Evolutionary conservation across 2,888 invertebrate genomes (phyloP), one percentile per base, ranked within the genome.

Genomic region (Pterobdella sp.): DNA sequence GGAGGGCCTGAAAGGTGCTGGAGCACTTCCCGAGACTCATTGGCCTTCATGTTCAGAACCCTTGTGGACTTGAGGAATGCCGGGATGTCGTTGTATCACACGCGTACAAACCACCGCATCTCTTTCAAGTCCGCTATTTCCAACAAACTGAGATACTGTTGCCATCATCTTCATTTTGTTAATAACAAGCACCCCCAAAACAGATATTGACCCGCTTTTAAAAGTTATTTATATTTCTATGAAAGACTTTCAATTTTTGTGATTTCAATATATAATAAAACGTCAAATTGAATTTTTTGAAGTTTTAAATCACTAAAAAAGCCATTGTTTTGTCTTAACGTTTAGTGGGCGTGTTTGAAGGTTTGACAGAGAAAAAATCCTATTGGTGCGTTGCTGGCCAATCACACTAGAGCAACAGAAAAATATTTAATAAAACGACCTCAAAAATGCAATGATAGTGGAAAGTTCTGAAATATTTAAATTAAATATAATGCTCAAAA

Each of bases 101-200:
- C 63, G n/a, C 67, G 78, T 4, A 75, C 78, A 1, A 78, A 78
- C 73, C 71, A 77, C 72, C 52, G 78, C 34, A 78, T 76, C 18
- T 42, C 67, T 29, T 78, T 76, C 66, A 72, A 32, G n/a, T 78
- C 78, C 0, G 68, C 65, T 0, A 49, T 77, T n/a, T 75, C 77
- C 0, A 63, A 70, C n/a, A 72, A 70, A 29, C 65, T 74, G 67
- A 60, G 78, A 72, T 75, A 76, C 56, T 78, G 78, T 69, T 78
- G 78, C 56, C 73, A 77, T 63, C 72, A 78, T 73, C 36, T 78
- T 4, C 78, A 78, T 70, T 63, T 78, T 26, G 78, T 78, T 14
- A 78, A 78, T 68, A 69, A 72, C 26, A 78, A 76, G 49, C 77
- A 77, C 35, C n/a, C n/a, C n/a, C 18, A 37, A 7, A 74, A 74